Evolutionary conservation across 1,140 invertebrate species (phyloP).

Genomic region (Drosophila ercepeae): DNA sequence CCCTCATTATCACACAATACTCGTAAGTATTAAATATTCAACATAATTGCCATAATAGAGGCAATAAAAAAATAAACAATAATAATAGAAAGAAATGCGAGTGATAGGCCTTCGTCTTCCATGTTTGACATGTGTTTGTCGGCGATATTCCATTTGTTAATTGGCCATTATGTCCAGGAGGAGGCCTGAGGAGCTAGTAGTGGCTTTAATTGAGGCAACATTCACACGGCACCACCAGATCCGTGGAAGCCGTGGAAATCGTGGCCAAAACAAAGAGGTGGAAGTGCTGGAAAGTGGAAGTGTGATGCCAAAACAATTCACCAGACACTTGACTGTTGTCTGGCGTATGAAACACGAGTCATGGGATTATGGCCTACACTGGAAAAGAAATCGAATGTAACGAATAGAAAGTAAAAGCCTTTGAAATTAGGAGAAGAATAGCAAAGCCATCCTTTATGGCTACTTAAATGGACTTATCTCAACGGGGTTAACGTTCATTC

Average conservation of each 20-base stretch:
- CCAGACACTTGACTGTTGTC: conserved; percentile 32
- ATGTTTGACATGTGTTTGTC: conserved; percentile 49
- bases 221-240: conserved; percentile 50
- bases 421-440: too few species aligned
- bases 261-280: conserved; percentile 66
- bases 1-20: conserved; percentile 46
- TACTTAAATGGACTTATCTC: too few species aligned
- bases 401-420: too few species aligned
- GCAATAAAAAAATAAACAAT: conserved; percentile 1
- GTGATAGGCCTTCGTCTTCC: conserved; percentile 12
- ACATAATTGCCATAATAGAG: conserved; percentile 17
- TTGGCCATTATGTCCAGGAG: conserved; percentile 39
- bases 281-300: conserved; percentile 57
- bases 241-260: conserved; percentile 50
- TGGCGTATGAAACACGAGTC: conserved; percentile 12
- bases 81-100: conserved; percentile 18
- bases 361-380: conserved; percentile 9
- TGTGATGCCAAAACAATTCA: conserved; percentile 30
- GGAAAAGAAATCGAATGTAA: not conserved
- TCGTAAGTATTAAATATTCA: conserved; percentile 16
- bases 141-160: conserved; percentile 51
- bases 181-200: not conserved
- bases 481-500: too few species aligned
- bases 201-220: conserved; percentile 31
- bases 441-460: too few species aligned